Evolutionary conservation across 2,797 vertebrate species (phyloP).

Genomic region (Acrossocheilus fasciatus): DNA sequence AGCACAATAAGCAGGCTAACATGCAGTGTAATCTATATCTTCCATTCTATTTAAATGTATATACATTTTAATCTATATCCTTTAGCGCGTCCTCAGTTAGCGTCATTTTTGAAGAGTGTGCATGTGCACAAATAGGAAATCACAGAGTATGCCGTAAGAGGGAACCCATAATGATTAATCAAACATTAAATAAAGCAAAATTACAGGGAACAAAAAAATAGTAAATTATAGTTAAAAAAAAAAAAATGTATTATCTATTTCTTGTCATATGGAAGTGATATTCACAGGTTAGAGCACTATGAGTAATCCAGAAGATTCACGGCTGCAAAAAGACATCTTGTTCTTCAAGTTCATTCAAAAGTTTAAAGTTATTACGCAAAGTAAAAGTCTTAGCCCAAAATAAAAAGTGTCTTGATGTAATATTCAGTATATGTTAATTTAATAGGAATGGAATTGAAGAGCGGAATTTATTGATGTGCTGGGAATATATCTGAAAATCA

Average conservation of each 20-base stretch:
- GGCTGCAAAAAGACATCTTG: neutral
- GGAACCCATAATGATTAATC: neutral
- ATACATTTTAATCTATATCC: too few relatives aligned
- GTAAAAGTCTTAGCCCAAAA: conserved; percentile 30
- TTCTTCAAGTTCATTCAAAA: neutral
- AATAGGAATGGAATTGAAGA: conserved; percentile 8
- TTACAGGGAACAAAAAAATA: neutral
- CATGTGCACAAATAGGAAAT: too few relatives aligned
- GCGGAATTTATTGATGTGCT: conserved; percentile 7
- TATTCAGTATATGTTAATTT: conserved; percentile 39
- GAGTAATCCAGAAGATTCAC: neutral
- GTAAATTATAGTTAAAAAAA: too few relatives aligned
- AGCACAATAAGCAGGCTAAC: neutral
- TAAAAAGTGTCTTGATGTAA: conserved; percentile 30
- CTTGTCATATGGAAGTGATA: neutral
- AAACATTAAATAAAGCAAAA: neutral
- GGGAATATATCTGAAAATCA: conserved; percentile 44
- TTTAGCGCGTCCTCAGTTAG: too few relatives aligned
- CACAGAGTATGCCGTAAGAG: neutral
- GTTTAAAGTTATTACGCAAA: neutral
- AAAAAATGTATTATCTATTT: neutral
- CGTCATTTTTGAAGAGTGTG: too few relatives aligned
- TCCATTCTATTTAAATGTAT: neutral
- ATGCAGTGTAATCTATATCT: neutral
- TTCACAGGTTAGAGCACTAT: conserved; percentile 1